A percentile compares a stretch with the other conserved stretches of the same genome.
Conservation (phyloP, 2,797 vertebrate genomes). For the Etheostoma nigrum region DNA sequence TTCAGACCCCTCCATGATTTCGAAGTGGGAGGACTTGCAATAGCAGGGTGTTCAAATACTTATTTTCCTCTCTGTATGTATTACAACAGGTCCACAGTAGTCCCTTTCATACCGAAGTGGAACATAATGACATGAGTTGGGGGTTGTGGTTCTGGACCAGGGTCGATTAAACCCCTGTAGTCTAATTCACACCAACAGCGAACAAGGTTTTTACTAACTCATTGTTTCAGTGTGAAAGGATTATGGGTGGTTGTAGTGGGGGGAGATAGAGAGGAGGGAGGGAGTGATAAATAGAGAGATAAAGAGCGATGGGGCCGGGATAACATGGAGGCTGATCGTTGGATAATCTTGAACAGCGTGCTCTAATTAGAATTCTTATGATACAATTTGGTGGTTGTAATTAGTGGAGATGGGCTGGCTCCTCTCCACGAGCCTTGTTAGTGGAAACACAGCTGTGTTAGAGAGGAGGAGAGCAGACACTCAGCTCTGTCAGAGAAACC, state of each 20-base stretch:
- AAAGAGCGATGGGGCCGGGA: constrained; percentile 87
- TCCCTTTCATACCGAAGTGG: neutral
- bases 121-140: neutral
- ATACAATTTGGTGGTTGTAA: constrained; percentile 99
- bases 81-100: neutral
- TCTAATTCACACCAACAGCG: constrained; percentile 29
- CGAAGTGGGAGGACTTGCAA: too few species aligned
- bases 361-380: constrained; percentile 99
- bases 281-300: constrained; percentile 85
- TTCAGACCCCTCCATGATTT: too few species aligned
- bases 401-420: constrained; percentile 98
- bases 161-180: constrained; percentile 8
- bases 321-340: constrained; percentile 94
- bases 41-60: too few species aligned
- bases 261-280: constrained; percentile 38
- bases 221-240: constrained; percentile 35
- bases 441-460: constrained; percentile 96
- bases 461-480: constrained; percentile 82
- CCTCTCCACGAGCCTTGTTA: constrained; percentile 93
- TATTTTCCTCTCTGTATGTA: neutral
- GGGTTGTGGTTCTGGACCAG: neutral
- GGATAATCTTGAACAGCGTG: constrained; percentile 98
- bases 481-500: constrained; percentile 91
- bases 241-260: constrained; percentile 44
- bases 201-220: constrained; percentile 33